These are phyloP conservation scores for Ceratoteleas bidentatus DNA, from an alignment of 1,140 invertebrate genomes.

Conservation along the genomic window DNA sequence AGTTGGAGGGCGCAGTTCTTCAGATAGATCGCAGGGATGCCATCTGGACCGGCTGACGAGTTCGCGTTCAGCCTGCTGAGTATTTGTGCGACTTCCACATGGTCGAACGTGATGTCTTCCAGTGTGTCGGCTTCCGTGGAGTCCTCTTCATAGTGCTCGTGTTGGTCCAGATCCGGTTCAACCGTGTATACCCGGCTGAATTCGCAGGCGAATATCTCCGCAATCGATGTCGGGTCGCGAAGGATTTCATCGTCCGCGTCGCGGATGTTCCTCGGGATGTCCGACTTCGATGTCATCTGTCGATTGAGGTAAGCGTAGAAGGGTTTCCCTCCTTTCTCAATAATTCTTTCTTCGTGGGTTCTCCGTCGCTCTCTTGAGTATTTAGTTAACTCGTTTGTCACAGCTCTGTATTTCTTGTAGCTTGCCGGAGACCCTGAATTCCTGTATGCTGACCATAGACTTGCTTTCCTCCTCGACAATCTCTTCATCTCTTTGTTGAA, in stretches of 20 bases:
- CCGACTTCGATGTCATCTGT: background rate
- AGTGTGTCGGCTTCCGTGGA: background rate
- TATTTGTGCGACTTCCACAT: background rate
- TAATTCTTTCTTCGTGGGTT: background rate
- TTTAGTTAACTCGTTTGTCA: no score
- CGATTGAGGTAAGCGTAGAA: background rate
- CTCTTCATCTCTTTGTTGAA: no score
- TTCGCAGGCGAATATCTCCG: no score
- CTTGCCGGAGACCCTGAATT: no score
- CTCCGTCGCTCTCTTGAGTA: background rate
- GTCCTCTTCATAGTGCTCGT: background rate
- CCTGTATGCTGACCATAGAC: no score
- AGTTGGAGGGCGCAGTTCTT: no score
- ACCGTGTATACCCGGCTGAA: no score
- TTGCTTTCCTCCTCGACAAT: no score
- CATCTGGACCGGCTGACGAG: no score
- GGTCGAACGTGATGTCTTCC: no score
- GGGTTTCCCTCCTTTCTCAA: background rate
- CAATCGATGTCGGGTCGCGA: no score
- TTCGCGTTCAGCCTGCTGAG: background rate
- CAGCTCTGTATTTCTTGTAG: background rate
- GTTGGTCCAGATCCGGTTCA: background rate
- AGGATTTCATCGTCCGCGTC: background rate
- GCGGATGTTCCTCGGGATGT: background rate
- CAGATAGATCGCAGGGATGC: no score